Percentiles rank a stretch among this genome's conserved stretches.
Evolutionary conservation across 2,888 invertebrate genomes (phyloP).

Genomic region (Stenoptilia bipunctidactyla): DNA sequence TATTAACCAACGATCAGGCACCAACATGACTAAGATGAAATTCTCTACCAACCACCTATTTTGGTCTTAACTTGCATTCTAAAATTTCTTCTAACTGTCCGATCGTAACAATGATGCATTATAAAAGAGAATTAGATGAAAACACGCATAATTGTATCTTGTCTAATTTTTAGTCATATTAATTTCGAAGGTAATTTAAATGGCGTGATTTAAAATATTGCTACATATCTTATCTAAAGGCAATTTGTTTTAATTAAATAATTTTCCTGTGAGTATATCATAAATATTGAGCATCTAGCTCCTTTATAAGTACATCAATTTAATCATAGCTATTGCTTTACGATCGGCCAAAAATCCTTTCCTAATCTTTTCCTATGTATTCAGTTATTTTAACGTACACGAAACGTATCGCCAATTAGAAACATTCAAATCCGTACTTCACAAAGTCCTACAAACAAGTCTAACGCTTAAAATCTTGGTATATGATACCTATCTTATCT

Average conservation of each 20-base stretch:
- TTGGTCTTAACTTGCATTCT: slow-evolving; percentile 24
- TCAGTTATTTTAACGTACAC: background rate
- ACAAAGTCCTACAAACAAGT: slow-evolving; percentile 32
- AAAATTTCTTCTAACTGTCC: background rate
- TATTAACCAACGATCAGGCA: slow-evolving; percentile 43
- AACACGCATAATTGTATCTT: no score
- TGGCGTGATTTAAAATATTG: no score
- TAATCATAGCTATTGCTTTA: no score
- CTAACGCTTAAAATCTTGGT: slow-evolving; percentile 30
- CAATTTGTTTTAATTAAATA: no score
- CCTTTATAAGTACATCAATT: no score
- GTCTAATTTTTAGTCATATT: no score
- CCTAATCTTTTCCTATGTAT: background rate
- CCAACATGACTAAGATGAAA: slow-evolving; percentile 60
- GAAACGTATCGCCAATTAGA: slow-evolving; percentile 19
- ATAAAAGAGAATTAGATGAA: no score
- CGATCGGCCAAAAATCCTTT: background rate
- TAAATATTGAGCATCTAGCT: no score
- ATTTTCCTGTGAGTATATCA: no score
- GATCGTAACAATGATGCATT: background rate
- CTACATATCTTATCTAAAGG: no score
- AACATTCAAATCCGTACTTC: slow-evolving; percentile 14
- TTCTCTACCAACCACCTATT: slow-evolving; percentile 47
- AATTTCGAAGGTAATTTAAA: no score
- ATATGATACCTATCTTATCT: slow-evolving; percentile 13